A percentile compares a stretch with the other conserved stretches of the same genome.
These are phyloP conservation scores for Bothrops jararaca DNA, from an alignment of 2,113 vertebrate genomes.

Conservation along the genomic window DNA sequence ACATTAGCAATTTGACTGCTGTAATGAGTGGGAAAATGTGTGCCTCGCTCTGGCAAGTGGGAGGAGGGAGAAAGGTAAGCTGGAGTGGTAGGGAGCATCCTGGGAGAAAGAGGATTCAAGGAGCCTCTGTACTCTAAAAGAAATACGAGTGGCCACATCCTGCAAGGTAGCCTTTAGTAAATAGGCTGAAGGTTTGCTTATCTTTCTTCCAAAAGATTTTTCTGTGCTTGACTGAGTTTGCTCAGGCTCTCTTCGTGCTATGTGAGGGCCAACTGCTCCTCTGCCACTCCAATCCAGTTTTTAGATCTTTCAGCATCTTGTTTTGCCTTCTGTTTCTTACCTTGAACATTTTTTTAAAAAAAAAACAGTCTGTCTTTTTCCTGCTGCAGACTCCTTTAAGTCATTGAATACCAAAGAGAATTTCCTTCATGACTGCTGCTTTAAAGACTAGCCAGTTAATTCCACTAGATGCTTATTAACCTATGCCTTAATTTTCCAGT, in stretches of 20 bases:
- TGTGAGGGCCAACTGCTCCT: background rate
- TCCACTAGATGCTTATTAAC: slow-evolving; percentile 6
- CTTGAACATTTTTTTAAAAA: background rate
- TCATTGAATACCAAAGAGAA: slow-evolving; percentile 26
- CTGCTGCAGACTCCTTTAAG: slow-evolving; percentile 22
- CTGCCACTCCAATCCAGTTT: background rate
- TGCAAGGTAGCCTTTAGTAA: background rate
- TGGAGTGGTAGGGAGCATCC: background rate
- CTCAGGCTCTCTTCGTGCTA: background rate
- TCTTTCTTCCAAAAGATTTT: background rate
- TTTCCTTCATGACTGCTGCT: background rate
- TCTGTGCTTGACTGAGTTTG: background rate
- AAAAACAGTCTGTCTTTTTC: background rate
- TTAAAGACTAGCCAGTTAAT: slow-evolving; percentile 2
- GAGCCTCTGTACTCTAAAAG: background rate
- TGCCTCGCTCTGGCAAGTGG: background rate
- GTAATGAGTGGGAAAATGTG: background rate
- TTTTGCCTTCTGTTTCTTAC: background rate
- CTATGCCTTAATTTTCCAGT: slow-evolving; percentile 18
- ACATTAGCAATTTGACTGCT: background rate
- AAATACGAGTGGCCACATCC: background rate
- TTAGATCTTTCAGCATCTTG: background rate
- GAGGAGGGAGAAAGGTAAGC: background rate
- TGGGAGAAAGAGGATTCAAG: background rate
- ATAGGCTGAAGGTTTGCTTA: background rate